Conservation (phyloP, 2,113 vertebrate genomes). For the Cynocephalus volans region DNA sequence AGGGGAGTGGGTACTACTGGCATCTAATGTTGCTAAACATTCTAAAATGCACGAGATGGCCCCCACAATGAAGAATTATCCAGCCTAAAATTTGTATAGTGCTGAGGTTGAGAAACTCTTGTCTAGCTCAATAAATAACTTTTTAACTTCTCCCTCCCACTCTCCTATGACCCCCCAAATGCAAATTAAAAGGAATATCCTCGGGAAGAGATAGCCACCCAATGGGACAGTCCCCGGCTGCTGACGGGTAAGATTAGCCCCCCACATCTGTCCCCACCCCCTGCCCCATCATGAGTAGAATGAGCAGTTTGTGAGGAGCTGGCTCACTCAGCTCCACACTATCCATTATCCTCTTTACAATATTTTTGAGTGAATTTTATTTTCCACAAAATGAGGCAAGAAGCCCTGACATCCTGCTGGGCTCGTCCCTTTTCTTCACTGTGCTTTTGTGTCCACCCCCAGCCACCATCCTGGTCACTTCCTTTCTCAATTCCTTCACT, state of each 20-base stretch:
- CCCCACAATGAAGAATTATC: background rate
- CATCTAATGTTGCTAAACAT: background rate
- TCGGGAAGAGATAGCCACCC: background rate
- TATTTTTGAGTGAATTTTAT: constrained; percentile 35
- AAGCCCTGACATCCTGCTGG: background rate
- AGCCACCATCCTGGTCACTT: background rate
- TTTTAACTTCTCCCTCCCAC: background rate
- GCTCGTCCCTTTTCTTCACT: no score
- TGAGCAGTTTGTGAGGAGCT: background rate
- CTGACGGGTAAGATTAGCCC: background rate
- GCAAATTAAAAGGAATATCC: background rate
- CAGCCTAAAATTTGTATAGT: background rate
- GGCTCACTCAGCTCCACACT: background rate
- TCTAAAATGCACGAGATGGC: background rate
- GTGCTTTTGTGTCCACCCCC: background rate
- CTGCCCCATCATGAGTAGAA: background rate
- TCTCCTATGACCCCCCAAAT: background rate
- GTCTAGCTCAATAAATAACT: background rate
- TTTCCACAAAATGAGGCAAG: background rate
- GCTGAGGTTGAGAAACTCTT: background rate
- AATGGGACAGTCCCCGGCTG: background rate
- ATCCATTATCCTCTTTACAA: constrained; percentile 23
- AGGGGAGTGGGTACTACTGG: no score
- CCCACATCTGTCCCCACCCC: background rate
- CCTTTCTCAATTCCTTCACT: background rate